phyloP scores from a whole-genome alignment of 1,140 invertebrate genomes.

The Polyergus mexicanus region DNA sequence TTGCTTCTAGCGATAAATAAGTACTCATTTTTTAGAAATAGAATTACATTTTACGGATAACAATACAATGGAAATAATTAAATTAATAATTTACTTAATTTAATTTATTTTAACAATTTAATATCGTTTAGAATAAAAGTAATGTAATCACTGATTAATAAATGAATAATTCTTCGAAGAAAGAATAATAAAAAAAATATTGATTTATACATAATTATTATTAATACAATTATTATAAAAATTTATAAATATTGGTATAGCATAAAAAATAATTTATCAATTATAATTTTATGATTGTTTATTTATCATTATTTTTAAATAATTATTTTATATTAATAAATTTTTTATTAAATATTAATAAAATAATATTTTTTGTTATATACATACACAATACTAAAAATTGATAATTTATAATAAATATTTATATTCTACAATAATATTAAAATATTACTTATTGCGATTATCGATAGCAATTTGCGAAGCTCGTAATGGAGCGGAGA shows the following conservation, averaged over 20 bases:
- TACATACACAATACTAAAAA: not conserved
- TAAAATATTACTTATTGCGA: not conserved
- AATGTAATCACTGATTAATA: not conserved
- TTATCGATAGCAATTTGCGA: not conserved
- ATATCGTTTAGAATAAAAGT: not conserved
- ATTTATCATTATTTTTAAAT: constrained; percentile 5
- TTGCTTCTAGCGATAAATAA: not conserved
- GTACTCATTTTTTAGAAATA: not conserved
- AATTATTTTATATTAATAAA: constrained; percentile 14
- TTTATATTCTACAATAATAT: not conserved
- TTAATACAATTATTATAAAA: not conserved
- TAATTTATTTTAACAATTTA: not conserved
- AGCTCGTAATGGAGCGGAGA: constrained; percentile 50
- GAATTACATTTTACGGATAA: not conserved
- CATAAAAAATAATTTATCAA: not conserved
- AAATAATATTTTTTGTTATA: not conserved
- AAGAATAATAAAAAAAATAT: not conserved
- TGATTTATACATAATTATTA: not conserved
- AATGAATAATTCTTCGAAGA: not conserved
- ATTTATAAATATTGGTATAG: no score
- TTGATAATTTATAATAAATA: not conserved
- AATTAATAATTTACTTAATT: not conserved
- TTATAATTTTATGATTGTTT: not conserved
- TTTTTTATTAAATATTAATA: not conserved
- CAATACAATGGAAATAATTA: not conserved